phyloP scores from a whole-genome alignment of 2,113 vertebrate genomes.

The Labrus mixtus region DNA sequence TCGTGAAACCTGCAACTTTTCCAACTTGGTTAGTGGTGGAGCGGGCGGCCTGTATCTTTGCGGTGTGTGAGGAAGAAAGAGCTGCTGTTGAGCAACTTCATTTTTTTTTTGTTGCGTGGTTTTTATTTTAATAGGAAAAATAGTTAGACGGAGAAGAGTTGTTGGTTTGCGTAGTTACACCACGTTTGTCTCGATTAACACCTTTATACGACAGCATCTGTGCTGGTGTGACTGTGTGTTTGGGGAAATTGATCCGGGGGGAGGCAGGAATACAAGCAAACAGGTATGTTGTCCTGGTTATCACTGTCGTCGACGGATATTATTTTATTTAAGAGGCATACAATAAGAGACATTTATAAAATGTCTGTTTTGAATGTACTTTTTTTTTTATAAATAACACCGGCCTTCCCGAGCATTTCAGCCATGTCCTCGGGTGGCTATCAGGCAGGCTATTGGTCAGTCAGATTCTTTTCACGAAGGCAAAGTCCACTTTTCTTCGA shows the following conservation, averaged over 20 bases:
- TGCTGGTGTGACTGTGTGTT: constrained; percentile 57
- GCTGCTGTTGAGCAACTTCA: constrained; percentile 37
- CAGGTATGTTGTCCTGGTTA: neutral
- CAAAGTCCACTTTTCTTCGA: constrained; percentile 11
- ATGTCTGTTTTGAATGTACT: neutral
- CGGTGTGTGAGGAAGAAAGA: constrained; percentile 52
- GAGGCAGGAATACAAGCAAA: constrained; percentile 2
- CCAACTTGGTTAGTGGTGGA: constrained; percentile 68
- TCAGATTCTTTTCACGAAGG: neutral
- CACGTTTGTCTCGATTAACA: no score
- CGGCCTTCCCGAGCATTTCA: neutral
- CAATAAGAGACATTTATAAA: neutral
- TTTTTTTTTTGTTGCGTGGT: neutral
- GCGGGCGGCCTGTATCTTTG: constrained; percentile 54
- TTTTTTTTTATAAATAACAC: neutral
- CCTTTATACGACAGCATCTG: constrained; percentile 50
- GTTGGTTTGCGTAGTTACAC: neutral
- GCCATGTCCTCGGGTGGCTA: neutral
- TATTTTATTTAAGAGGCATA: neutral
- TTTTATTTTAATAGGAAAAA: neutral
- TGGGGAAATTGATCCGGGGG: neutral
- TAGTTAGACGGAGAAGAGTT: neutral
- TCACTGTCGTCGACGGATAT: neutral
- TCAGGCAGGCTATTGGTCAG: constrained; percentile 13
- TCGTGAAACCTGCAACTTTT: constrained; percentile 74